These are phyloP conservation scores for Bombyx huttoni DNA, from an alignment of 2,888 invertebrate species.

Conservation along the genomic window DNA sequence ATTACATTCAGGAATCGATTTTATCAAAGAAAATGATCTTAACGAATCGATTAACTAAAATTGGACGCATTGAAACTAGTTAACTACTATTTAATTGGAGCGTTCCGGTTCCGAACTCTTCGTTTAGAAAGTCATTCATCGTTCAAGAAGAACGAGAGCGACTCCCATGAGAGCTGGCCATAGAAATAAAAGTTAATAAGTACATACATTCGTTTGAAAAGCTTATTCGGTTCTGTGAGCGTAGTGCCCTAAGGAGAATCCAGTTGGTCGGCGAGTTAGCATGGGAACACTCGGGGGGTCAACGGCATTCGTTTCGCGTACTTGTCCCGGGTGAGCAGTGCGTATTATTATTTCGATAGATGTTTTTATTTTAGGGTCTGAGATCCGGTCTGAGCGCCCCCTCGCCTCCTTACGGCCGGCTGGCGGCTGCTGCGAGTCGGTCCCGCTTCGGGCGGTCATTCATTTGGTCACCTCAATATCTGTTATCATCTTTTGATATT, in stretches of 20 bases:
- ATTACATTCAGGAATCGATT: not conserved
- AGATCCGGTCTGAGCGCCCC: conserved; percentile 67
- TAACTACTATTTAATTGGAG: not conserved
- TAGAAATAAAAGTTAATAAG: conserved; percentile 65
- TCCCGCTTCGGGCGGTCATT: conserved; percentile 12
- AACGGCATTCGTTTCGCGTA: conserved; percentile 68
- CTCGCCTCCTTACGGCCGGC: conserved; percentile 47
- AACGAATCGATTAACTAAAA: not conserved
- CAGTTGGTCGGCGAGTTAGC: conserved; percentile 53
- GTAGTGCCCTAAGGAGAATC: conserved; percentile 60
- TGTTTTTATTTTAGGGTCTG: conserved; percentile 71
- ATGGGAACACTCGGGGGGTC: conserved; percentile 69
- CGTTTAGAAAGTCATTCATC: not conserved
- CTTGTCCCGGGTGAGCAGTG: conserved; percentile 63
- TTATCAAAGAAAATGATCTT: not conserved
- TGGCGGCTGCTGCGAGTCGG: conserved; percentile 28
- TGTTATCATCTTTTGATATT: conserved; percentile 3
- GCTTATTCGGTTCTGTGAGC: conserved; percentile 48
- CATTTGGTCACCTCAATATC: conserved; percentile 4
- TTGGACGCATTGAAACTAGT: not conserved
- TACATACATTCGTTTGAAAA: conserved; percentile 55
- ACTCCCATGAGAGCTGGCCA: conserved; percentile 52
- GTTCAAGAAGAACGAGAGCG: conserved; percentile 5
- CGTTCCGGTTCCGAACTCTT: not conserved
- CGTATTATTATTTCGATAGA: conserved; percentile 71